These are phyloP conservation scores for Meles meles DNA, from an alignment of 2,113 vertebrate species.

Conservation along the genomic window DNA sequence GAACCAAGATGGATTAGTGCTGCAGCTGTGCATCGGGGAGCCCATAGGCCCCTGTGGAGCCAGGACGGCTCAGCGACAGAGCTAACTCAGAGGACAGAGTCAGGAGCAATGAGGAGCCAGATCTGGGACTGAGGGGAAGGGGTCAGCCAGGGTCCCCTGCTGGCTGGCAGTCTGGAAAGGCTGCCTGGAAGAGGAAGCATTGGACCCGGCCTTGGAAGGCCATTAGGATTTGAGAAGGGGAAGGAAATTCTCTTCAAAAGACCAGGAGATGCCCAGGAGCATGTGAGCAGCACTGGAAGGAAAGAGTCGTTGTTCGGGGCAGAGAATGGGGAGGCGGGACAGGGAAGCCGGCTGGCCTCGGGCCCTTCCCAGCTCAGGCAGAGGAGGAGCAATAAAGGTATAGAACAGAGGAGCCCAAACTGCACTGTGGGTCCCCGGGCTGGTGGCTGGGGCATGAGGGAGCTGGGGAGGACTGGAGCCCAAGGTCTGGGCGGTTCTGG, in stretches of 20 bases:
- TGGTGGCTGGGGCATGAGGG: neutral
- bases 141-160: neutral
- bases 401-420: neutral
- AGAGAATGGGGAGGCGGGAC: neutral
- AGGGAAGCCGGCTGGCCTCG: neutral
- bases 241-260: neutral
- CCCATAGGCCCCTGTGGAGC: rapidly evolving
- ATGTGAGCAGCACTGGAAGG: neutral
- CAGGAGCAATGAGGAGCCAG: too few species aligned
- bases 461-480: rapidly evolving
- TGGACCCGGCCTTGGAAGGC: too few species aligned
- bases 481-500: neutral
- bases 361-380: neutral
- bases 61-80: neutral
- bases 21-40: too few species aligned
- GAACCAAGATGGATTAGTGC: neutral
- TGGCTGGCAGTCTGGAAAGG: neutral
- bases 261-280: neutral
- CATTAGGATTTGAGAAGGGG: neutral
- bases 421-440: neutral
- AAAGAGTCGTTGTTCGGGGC: neutral
- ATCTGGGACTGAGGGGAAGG: too few species aligned
- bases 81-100: neutral
- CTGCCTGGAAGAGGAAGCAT: neutral
- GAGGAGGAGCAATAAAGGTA: neutral